These are phyloP conservation scores for Acanthaster planci DNA, from an alignment of 35 echinoderm and acorn worm genomes.

Conservation along the genomic window DNA sequence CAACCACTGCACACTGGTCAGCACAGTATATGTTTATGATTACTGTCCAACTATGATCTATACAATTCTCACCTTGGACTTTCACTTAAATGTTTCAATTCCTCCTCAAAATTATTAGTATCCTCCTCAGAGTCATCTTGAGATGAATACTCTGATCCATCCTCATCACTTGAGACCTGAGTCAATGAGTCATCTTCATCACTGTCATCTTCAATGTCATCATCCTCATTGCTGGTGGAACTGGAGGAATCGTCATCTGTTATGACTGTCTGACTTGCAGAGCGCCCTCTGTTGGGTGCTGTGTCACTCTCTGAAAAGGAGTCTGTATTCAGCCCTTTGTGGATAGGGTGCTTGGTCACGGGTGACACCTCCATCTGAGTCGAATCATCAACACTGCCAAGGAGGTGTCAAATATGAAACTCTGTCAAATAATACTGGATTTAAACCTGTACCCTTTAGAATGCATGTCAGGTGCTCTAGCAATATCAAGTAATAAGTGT, in stretches of 20 bases:
- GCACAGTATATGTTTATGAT: neutral
- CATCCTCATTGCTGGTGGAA: neutral
- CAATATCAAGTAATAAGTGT: too few relatives aligned
- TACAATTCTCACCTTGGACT: neutral
- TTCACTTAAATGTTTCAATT: neutral
- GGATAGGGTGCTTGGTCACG: neutral
- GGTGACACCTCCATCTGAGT: neutral
- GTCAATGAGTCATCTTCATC: neutral
- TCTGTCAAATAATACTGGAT: neutral
- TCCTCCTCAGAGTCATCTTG: neutral
- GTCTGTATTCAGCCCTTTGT: neutral
- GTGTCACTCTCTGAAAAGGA: neutral
- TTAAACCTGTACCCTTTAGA: neutral
- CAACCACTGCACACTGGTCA: neutral
- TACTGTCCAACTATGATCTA: neutral
- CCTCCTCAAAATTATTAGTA: neutral
- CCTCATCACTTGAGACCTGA: neutral
- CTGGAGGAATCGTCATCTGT: neutral
- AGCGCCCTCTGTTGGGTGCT: neutral
- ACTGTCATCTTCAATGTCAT: too few relatives aligned
- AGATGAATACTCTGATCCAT: neutral
- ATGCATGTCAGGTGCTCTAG: neutral
- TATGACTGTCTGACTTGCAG: neutral
- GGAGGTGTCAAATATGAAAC: neutral
- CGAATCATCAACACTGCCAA: neutral